These are phyloP conservation scores for Apodemus sylvaticus DNA, from an alignment of 2,113 vertebrate species.

Conservation along the genomic window DNA sequence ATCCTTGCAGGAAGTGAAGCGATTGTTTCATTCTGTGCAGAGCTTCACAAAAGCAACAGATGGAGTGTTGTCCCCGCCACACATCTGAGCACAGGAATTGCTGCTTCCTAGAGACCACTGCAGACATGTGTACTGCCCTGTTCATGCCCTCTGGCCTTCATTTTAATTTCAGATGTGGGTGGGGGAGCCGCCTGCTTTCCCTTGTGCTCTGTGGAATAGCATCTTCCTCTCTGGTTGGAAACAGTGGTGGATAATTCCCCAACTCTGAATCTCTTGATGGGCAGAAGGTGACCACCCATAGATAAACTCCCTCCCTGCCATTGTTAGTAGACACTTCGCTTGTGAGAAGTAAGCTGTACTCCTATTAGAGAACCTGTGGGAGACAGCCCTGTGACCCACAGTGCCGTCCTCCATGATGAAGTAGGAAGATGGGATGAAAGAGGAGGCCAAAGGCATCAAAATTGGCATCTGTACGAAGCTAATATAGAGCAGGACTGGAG, in stretches of 20 bases:
- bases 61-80: neutral
- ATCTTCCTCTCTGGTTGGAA: constrained; percentile 1
- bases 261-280: neutral
- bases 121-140: neutral
- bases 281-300: neutral
- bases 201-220: neutral
- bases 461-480: neutral
- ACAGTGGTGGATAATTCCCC: neutral
- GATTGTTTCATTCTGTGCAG: constrained; percentile 32
- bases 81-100: neutral
- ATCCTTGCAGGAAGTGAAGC: neutral
- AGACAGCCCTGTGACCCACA: neutral
- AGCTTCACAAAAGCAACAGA: neutral
- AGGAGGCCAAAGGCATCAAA: neutral
- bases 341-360: neutral
- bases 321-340: neutral
- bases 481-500: neutral
- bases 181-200: neutral
- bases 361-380: neutral
- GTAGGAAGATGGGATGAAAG: neutral
- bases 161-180: neutral
- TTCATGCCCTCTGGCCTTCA: neutral
- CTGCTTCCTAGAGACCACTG: neutral
- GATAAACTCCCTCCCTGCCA: neutral
- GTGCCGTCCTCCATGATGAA: neutral